Percentiles rank a stretch among this genome's conserved stretches.
phyloP scores from a whole-genome alignment of 2,888 invertebrate species.

The Limnephilus lunatus region DNA sequence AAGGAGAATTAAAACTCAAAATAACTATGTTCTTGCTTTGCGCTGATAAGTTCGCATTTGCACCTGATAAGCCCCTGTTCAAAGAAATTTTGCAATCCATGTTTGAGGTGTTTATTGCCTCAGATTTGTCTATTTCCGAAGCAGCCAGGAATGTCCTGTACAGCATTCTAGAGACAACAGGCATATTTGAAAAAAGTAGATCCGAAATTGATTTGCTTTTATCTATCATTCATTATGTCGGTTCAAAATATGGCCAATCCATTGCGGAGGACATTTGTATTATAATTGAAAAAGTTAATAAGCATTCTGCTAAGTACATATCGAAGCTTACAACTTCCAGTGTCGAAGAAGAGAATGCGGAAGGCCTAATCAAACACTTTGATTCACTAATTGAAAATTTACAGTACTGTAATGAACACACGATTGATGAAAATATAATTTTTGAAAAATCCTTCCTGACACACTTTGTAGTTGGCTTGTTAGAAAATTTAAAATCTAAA shows the following conservation, averaged over 20 bases:
- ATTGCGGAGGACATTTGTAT: conserved; percentile 35
- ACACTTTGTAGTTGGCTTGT: conserved; percentile 60
- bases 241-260: conserved; percentile 30
- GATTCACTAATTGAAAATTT: conserved; percentile 71
- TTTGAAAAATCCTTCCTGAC: conserved; percentile 56
- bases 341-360: conserved; percentile 31
- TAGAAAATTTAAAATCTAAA: conserved; percentile 69
- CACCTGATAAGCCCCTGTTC: conserved; percentile 77
- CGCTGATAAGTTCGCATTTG: conserved; percentile 75
- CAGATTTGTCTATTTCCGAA: conserved; percentile 71
- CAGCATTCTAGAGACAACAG: conserved; percentile 79
- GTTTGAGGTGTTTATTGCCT: conserved; percentile 76
- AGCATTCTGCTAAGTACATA: conserved; percentile 45
- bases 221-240: conserved; percentile 69
- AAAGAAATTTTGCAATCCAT: conserved; percentile 78
- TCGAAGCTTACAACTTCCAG: conserved; percentile 41
- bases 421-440: conserved; percentile 64
- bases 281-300: conserved; percentile 38
- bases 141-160: conserved; percentile 78
- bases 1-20: conserved; percentile 74
- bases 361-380: conserved; percentile 56
- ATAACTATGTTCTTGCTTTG: conserved; percentile 74
- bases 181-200: conserved; percentile 81
- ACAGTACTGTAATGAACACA: conserved; percentile 68
- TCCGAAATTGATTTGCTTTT: conserved; percentile 84